These are phyloP conservation scores for Tenodera sinensis DNA, from an alignment of 2,888 invertebrate species.

Conservation along the genomic window DNA sequence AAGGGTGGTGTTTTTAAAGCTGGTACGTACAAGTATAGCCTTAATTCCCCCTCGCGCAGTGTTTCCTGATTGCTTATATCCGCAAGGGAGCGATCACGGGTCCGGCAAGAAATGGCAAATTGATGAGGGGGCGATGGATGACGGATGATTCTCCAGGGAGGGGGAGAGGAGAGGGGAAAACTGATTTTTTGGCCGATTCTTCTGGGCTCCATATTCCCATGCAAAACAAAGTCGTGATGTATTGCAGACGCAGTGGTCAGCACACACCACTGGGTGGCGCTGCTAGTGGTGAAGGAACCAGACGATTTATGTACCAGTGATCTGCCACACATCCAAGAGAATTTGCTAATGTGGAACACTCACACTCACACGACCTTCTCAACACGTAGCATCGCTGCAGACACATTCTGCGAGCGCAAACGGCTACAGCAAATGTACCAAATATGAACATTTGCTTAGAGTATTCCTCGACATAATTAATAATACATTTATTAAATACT, in stretches of 20 bases:
- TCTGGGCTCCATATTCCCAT: conserved; percentile 6
- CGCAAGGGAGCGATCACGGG: conserved; percentile 8
- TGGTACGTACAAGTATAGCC: neutral
- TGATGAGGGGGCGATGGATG: conserved; percentile 24
- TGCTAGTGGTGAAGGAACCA: neutral
- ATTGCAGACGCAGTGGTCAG: neutral
- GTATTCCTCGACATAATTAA: too few species aligned
- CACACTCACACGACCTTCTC: too few species aligned
- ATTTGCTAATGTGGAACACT: too few species aligned
- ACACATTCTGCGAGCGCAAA: too few species aligned
- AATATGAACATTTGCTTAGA: too few species aligned
- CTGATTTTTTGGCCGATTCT: conserved; percentile 9
- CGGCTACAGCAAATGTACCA: too few species aligned
- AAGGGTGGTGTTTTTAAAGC: neutral
- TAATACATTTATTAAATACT: too few species aligned
- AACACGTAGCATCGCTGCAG: too few species aligned
- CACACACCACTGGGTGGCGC: neutral
- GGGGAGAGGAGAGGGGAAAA: neutral
- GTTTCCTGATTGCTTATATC: neutral
- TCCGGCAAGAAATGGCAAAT: conserved; percentile 19
- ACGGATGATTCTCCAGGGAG: conserved; percentile 8
- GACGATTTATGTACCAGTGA: neutral
- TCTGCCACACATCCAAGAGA: too few species aligned
- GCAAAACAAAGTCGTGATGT: conserved; percentile 5
- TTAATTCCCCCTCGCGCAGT: neutral